phyloP scores from a whole-genome alignment of 2,797 vertebrate genomes.

The Poeciliopsis paucimaculata region DNA sequence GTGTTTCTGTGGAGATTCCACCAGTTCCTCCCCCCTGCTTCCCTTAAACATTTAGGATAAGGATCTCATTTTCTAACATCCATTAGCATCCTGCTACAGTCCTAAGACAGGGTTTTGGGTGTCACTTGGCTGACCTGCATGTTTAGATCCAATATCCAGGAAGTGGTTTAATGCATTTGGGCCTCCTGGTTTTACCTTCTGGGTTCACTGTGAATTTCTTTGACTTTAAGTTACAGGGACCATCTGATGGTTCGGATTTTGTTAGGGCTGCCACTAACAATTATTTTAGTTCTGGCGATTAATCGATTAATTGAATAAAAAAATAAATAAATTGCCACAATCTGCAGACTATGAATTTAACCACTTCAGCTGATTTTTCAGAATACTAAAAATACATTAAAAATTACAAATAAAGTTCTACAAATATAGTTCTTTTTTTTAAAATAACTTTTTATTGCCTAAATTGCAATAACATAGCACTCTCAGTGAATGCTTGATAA shows the following conservation, averaged over 20 bases:
- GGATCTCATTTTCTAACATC: slow-evolving; percentile 13
- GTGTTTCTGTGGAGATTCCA: slow-evolving; percentile 1
- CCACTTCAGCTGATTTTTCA: background rate
- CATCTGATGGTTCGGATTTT: slow-evolving; percentile 5
- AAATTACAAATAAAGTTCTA: background rate
- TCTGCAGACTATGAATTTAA: background rate
- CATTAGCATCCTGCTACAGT: slow-evolving; percentile 24
- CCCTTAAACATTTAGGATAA: slow-evolving; percentile 16
- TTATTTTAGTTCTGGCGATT: background rate
- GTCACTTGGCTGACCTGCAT: slow-evolving; percentile 30
- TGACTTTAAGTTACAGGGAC: slow-evolving; percentile 17
- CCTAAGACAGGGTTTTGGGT: slow-evolving; percentile 26
- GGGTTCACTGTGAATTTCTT: slow-evolving; percentile 25
- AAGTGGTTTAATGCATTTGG: slow-evolving; percentile 48
- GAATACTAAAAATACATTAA: background rate
- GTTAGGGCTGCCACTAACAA: background rate
- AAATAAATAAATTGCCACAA: background rate
- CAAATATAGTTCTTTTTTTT: background rate
- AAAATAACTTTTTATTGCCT: background rate
- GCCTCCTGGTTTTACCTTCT: slow-evolving; percentile 17
- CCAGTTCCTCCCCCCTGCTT: background rate
- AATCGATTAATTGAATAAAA: background rate
- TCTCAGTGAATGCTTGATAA: background rate
- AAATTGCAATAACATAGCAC: too few species aligned
- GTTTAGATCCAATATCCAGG: slow-evolving; percentile 52